These are phyloP conservation scores for Torymus aiolomorphi DNA, from an alignment of 2,888 invertebrate genomes.

Conservation along the genomic window DNA sequence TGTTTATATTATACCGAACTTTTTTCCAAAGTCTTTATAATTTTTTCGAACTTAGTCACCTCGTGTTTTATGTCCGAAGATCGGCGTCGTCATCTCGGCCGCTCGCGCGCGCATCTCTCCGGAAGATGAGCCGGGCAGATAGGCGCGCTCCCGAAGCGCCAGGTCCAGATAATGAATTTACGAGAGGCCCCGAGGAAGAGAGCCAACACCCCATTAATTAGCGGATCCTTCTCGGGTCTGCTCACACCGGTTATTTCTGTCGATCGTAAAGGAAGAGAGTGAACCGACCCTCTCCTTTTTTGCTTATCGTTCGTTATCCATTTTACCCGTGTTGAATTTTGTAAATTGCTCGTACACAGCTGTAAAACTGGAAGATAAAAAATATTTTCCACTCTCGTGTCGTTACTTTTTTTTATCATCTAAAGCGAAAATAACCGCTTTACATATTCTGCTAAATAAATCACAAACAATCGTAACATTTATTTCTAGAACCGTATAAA, in stretches of 20 bases:
- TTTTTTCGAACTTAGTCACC: background rate
- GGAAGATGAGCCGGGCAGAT: constrained; percentile 17
- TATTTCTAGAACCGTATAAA: too few relatives aligned
- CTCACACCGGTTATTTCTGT: constrained; percentile 24
- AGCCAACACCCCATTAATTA: constrained; percentile 39
- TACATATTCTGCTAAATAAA: too few relatives aligned
- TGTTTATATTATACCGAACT: too few relatives aligned
- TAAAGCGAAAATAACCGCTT: too few relatives aligned
- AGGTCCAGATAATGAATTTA: constrained; percentile 46
- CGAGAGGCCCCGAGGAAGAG: background rate
- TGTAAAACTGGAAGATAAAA: constrained; percentile 8
- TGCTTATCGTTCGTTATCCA: constrained; percentile 11
- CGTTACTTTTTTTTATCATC: too few relatives aligned
- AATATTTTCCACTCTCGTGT: background rate
- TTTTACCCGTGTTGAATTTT: constrained; percentile 3
- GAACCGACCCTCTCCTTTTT: background rate
- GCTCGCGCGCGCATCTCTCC: background rate
- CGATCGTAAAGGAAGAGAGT: background rate
- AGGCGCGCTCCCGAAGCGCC: constrained; percentile 9
- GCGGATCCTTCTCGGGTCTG: constrained; percentile 19
- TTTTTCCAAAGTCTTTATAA: background rate
- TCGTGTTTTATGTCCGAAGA: background rate
- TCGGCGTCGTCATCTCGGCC: too few relatives aligned
- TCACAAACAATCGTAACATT: too few relatives aligned
- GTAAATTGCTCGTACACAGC: background rate